Evolutionary conservation across 1,140 invertebrate genomes (phyloP), one percentile per base, ranked within the genome.

Genomic region (Condylostylus longicornis): DNA sequence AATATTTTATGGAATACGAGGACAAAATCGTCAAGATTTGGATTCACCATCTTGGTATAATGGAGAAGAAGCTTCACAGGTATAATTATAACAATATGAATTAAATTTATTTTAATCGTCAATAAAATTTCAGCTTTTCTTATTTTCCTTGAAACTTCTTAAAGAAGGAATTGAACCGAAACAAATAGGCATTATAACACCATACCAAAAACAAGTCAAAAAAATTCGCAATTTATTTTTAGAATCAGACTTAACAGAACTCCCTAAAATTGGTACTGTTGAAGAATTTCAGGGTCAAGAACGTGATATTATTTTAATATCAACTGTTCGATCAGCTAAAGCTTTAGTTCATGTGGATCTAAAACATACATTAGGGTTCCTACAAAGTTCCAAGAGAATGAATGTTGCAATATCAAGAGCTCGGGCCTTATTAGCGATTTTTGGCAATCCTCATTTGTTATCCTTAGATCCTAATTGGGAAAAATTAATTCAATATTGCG

Each of bases 251-350:
- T 68, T 75, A n/a, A 53, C 76, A 6, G 54, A 66, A 13, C 51
- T 72, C 40, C 82, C 83, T 3, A 88, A 93, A 71, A 71, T 95
- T 25, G 90, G 88, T 1, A 85, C 83, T 6, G 87, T 94, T 2
- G 91, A 97, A 69, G 90, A 96, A 56, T 96, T 96, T 58, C 93
- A 97, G 64, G 91, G 90, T 5, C 57, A 91, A 65, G 90, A 96
- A 61, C 69, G 78, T 36, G 73, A 77, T 31, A 71, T 87, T 3
- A 85, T 96, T 23, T 73, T 96, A 1, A 66, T 97, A 28, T 87
- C 85, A 3, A 81, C 83, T 0, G 90, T 95, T 2, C 70, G 87
- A 40, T 76, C 79, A 0, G 55, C 63, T 9, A 61, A 66, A 3
- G 40, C 59, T 28, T 42, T 65, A 10, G 39, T 72, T 9, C 13